Evolutionary conservation across 1,140 invertebrate species (phyloP).

Genomic region (Holcopasites calliopsidis): DNA sequence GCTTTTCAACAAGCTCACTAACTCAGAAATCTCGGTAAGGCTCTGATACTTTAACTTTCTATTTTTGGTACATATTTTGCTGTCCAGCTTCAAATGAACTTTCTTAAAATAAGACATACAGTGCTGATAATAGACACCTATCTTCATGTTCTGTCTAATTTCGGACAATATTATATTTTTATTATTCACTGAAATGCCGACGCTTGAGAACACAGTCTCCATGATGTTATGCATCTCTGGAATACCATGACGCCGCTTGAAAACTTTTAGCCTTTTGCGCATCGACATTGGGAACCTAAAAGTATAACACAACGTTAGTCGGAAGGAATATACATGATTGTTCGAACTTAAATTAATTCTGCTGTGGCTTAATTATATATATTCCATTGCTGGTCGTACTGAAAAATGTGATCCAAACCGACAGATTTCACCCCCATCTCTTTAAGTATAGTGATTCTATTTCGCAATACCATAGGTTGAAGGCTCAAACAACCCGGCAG

Average conservation of each 20-base stretch:
- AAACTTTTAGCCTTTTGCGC: neutral
- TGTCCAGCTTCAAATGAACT: neutral
- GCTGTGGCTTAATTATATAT: too few relatives aligned
- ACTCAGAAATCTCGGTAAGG: neutral
- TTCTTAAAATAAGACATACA: neutral
- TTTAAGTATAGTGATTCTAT: constrained; percentile 57
- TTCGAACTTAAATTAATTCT: constrained; percentile 1
- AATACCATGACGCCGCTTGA: constrained; percentile 71
- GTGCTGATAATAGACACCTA: neutral
- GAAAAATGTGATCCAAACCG: neutral
- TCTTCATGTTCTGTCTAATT: accelerated
- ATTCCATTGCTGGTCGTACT: too few relatives aligned
- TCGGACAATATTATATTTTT: accelerated
- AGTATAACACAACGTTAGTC: constrained; percentile 26
- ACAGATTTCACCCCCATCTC: constrained; percentile 55
- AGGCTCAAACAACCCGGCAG: constrained; percentile 4
- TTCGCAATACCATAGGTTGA: neutral
- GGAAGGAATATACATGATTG: neutral
- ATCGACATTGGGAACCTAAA: constrained; percentile 6
- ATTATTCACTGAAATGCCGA: neutral
- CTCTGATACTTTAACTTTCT: constrained; percentile 49
- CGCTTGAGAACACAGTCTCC: constrained; percentile 72
- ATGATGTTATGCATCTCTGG: constrained; percentile 70
- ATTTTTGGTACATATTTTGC: accelerated
- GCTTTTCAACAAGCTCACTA: constrained; percentile 76